These are phyloP conservation scores for Acleris laterana DNA, from an alignment of 2,888 invertebrate species.

Conservation along the genomic window DNA sequence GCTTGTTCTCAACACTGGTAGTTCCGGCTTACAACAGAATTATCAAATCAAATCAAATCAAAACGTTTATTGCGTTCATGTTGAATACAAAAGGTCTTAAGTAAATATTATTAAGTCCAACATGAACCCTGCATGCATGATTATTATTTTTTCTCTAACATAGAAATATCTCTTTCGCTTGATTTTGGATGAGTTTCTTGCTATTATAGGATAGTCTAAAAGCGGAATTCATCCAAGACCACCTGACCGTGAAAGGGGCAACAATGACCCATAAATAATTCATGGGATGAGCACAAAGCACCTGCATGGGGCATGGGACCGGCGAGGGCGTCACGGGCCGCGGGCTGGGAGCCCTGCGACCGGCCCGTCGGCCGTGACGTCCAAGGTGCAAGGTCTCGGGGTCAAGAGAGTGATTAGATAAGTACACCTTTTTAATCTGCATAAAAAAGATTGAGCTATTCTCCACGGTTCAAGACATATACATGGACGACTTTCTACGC, in stretches of 20 bases:
- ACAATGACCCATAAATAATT: constrained; percentile 67
- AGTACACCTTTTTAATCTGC: neutral
- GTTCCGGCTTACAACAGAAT: neutral
- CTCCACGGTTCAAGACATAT: neutral
- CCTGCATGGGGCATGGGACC: constrained; percentile 67
- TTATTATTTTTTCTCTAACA: neutral
- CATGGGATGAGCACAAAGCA: constrained; percentile 57
- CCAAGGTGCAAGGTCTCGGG: constrained; percentile 26
- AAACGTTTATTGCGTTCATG: too few relatives aligned
- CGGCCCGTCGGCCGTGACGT: constrained; percentile 37
- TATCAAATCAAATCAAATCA: too few relatives aligned
- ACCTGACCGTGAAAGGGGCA: constrained; percentile 54
- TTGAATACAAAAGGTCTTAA: too few relatives aligned
- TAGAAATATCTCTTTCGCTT: constrained; percentile 23
- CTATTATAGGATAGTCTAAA: neutral
- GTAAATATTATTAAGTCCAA: too few relatives aligned
- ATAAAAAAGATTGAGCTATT: neutral
- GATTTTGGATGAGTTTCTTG: neutral
- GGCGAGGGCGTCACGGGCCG: constrained; percentile 62
- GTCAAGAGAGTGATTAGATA: constrained; percentile 13
- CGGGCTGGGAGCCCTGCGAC: constrained; percentile 41
- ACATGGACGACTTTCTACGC: constrained; percentile 1
- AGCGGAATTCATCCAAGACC: constrained; percentile 14
- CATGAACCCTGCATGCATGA: too few relatives aligned
- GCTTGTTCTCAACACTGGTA: too few relatives aligned